phyloP scores from a whole-genome alignment of 2,113 vertebrate species.

The Phalacrocorax brasilianus region DNA sequence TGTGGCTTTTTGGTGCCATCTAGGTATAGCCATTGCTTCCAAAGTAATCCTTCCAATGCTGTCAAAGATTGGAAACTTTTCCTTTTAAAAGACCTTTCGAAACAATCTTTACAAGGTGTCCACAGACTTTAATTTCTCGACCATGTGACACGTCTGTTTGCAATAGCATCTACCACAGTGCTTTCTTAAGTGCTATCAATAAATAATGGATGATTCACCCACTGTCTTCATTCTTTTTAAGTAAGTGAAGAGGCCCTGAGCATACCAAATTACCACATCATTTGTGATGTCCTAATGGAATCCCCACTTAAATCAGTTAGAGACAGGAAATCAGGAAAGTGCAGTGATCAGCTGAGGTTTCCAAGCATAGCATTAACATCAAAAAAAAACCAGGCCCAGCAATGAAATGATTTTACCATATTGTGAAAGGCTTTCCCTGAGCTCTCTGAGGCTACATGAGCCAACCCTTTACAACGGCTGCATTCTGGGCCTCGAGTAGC shows the following conservation, averaged over 20 bases:
- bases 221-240: conserved; percentile 25
- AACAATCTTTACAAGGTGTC: not conserved
- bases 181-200: conserved; percentile 38
- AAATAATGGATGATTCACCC: conserved; percentile 35
- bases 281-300: conserved; percentile 38
- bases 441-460: not conserved
- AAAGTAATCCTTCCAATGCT: not conserved
- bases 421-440: not conserved
- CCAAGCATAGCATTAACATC: not conserved
- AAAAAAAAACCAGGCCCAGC: not conserved
- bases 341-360: not conserved
- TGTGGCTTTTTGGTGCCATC: not conserved
- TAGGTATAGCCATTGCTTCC: not conserved
- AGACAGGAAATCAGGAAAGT: conserved; percentile 13
- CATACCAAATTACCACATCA: not conserved
- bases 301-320: not conserved
- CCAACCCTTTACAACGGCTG: not conserved
- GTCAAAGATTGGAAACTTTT: not conserved
- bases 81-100: not conserved
- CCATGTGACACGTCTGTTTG: not conserved
- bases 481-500: not conserved
- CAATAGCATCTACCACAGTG: not conserved
- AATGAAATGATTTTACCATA: not conserved
- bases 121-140: not conserved
- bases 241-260: conserved; percentile 34